These are phyloP conservation scores for Dryoscopus gambensis DNA, from an alignment of 2,113 vertebrate genomes.

Conservation along the genomic window DNA sequence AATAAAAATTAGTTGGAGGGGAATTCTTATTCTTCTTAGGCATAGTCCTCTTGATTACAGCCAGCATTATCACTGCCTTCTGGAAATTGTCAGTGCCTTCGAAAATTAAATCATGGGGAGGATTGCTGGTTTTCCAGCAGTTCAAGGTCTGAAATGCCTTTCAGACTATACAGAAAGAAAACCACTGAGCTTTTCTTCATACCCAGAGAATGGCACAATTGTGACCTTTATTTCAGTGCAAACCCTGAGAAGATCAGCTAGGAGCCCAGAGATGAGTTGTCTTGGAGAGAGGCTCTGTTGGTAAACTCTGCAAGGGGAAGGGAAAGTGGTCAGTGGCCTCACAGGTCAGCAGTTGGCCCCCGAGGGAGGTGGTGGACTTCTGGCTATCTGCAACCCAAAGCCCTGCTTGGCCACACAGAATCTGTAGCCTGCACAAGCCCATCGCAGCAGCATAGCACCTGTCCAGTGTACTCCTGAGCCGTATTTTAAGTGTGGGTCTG, in stretches of 20 bases:
- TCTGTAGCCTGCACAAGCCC: neutral
- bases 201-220: neutral
- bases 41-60: neutral
- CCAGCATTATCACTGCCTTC: neutral
- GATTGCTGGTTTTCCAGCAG: neutral
- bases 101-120: neutral
- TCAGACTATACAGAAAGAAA: neutral
- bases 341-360: neutral
- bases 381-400: neutral
- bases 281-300: neutral
- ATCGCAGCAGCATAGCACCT: neutral
- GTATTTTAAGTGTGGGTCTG: neutral
- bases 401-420: neutral
- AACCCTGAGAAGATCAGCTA: neutral
- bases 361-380: neutral
- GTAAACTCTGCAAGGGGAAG: neutral
- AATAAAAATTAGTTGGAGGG: neutral
- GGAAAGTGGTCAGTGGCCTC: rapidly evolving
- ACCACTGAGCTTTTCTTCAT: neutral
- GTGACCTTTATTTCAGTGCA: neutral
- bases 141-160: neutral
- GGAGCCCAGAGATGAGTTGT: neutral
- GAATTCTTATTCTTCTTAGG: neutral
- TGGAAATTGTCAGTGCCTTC: neutral
- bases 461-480: neutral